Percentiles rank a stretch among this genome's conserved stretches.
phyloP scores from a whole-genome alignment of 2,888 invertebrate species.

The Hypercompe scribonia region DNA sequence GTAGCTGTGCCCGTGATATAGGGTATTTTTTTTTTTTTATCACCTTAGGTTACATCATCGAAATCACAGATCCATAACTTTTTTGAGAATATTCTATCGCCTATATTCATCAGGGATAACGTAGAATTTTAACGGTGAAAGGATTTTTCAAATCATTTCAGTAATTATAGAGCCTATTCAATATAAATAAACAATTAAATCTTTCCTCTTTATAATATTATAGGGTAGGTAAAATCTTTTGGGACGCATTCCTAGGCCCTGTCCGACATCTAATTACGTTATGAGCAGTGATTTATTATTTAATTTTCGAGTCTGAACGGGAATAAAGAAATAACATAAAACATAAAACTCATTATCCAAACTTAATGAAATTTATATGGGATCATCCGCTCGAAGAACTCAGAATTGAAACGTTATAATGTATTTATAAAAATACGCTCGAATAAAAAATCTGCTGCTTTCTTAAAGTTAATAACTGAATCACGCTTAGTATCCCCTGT shows the following conservation, averaged over 20 bases:
- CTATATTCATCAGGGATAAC: no score
- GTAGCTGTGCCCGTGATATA: no score
- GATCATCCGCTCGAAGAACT: not conserved
- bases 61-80: no score
- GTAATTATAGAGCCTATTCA: no score
- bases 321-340: constrained; percentile 2
- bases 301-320: not conserved
- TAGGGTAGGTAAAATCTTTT: no score
- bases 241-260: not conserved
- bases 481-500: not conserved
- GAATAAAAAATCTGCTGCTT: not conserved
- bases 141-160: no score
- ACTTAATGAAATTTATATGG: not conserved
- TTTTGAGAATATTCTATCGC: no score
- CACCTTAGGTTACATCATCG: no score
- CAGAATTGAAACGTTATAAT: not conserved
- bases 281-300: not conserved
- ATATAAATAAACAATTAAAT: no score
- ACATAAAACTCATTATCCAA: constrained; percentile 9
- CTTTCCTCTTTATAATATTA: no score
- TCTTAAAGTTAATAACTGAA: constrained; percentile 7
- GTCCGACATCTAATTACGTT: not conserved
- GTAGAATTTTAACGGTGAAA: no score
- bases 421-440: not conserved
- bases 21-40: no score